Conservation (phyloP, 92 coral and sea anemone species). For the Isaurus tuberculatus region DNA sequence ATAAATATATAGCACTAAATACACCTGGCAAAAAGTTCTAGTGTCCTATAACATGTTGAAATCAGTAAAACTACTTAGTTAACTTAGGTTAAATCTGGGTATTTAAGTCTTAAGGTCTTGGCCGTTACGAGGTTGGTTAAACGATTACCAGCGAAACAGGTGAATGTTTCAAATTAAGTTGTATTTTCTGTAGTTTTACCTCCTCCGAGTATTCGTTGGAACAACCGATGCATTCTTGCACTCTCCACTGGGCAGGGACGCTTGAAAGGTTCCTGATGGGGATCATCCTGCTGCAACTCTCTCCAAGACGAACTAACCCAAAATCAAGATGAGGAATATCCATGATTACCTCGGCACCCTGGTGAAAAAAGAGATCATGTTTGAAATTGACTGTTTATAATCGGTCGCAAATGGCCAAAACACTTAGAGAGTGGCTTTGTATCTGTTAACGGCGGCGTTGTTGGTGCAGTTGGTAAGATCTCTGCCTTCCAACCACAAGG, state of each 20-base stretch:
- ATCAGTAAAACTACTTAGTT: too few species aligned
- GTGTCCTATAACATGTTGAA: too few species aligned
- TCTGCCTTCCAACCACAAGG: too few species aligned
- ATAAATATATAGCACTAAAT: neutral
- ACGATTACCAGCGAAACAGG: too few species aligned
- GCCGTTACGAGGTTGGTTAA: too few species aligned
- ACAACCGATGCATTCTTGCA: conserved; percentile 78
- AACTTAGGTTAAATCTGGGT: too few species aligned
- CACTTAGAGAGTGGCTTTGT: too few species aligned
- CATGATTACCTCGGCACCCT: conserved; percentile 94
- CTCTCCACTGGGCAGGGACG: conserved; percentile 80
- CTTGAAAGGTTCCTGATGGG: conserved; percentile 76
- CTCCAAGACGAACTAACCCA: conserved; percentile 78
- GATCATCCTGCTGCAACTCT: conserved; percentile 61
- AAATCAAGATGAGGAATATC: conserved; percentile 79
- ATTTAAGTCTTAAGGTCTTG: too few species aligned
- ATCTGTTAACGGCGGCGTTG: too few species aligned
- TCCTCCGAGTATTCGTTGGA: conserved; percentile 27
- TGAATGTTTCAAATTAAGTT: too few species aligned
- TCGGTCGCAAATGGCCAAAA: neutral
- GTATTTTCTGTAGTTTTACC: conserved; percentile 31
- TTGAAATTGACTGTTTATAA: neutral
- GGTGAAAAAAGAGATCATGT: neutral
- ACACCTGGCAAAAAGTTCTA: neutral
- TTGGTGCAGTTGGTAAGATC: too few species aligned